Conservation (phyloP, 2,113 vertebrate genomes). For the Pelecanoides urinatrix region DNA sequence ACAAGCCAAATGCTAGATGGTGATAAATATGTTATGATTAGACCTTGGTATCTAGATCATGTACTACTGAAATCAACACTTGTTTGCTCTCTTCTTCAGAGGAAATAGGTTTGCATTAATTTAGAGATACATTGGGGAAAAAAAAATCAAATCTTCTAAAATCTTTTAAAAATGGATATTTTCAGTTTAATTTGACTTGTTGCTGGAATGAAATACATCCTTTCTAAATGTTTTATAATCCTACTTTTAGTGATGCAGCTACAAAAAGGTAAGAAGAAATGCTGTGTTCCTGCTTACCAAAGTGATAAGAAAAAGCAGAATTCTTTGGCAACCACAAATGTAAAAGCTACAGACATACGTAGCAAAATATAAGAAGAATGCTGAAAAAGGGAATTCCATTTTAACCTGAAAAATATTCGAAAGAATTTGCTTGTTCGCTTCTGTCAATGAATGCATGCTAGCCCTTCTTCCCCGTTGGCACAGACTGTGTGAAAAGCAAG, state of each 20-base stretch:
- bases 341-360: background rate
- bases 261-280: background rate
- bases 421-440: background rate
- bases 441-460: background rate
- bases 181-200: background rate
- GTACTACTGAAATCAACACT: constrained; percentile 14
- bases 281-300: background rate
- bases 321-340: background rate
- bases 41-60: constrained; percentile 48
- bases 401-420: background rate
- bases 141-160: background rate
- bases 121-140: background rate
- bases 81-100: constrained; percentile 27
- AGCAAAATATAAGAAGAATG: background rate
- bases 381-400: background rate
- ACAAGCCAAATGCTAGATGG: constrained; percentile 42
- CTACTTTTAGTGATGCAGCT: background rate
- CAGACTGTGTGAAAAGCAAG: background rate
- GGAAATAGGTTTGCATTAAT: background rate
- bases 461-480: background rate
- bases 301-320: background rate
- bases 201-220: background rate
- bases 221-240: background rate
- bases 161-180: background rate
- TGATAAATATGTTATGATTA: constrained; percentile 60